Evolutionary conservation across 1,140 invertebrate species (phyloP).

Genomic region (Sycophaga agraensis): DNA sequence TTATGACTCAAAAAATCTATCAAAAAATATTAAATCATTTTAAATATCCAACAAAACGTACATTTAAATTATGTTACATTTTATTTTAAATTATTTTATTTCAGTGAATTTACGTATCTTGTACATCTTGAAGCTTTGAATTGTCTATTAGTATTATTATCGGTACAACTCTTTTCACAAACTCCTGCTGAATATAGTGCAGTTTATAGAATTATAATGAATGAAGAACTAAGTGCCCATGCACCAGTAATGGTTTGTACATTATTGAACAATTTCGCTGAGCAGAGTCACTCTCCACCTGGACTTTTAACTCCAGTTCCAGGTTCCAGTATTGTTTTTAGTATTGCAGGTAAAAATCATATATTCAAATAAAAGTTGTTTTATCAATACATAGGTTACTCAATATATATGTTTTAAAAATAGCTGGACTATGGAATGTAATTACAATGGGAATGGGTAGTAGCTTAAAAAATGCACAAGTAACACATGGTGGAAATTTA

Average conservation of each 20-base stretch:
- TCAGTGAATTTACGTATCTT: constrained; percentile 83
- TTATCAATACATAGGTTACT: constrained; percentile 13
- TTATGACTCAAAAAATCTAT: too few relatives aligned
- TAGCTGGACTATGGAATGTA: constrained; percentile 82
- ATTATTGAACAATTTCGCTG: constrained; percentile 75
- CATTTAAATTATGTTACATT: not conserved
- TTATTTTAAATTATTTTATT: constrained; percentile 38
- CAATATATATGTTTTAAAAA: not conserved
- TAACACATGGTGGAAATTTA: constrained; percentile 41
- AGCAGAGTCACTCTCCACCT: constrained; percentile 74
- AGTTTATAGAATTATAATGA: constrained; percentile 71
- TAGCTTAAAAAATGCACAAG: constrained; percentile 55
- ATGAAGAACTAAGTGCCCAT: constrained; percentile 70
- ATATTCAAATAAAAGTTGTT: constrained; percentile 13
- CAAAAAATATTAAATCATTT: too few relatives aligned
- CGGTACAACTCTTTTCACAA: constrained; percentile 83
- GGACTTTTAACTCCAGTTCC: constrained; percentile 64
- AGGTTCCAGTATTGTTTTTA: constrained; percentile 80
- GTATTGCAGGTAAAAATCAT: constrained; percentile 67
- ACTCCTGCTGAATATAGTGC: constrained; percentile 63
- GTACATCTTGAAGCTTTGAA: constrained; percentile 88
- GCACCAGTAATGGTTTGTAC: constrained; percentile 75
- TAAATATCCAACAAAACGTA: too few relatives aligned
- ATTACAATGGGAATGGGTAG: constrained; percentile 66
- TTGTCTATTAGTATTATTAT: constrained; percentile 80